These are phyloP conservation scores for Xanthia togata DNA, from an alignment of 2,888 invertebrate species.

Conservation along the genomic window DNA sequence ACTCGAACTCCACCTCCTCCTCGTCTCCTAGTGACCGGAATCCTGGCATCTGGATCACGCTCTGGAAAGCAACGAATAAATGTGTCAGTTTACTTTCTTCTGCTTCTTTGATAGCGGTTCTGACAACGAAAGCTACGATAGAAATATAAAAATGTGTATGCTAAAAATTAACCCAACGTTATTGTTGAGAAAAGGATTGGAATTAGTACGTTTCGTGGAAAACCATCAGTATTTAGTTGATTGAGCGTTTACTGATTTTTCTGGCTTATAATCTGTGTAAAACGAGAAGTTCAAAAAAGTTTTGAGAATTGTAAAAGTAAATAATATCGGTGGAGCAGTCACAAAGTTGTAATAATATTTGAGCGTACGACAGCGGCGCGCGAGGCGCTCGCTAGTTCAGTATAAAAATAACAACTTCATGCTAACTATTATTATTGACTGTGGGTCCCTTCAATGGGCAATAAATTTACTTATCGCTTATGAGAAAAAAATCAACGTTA, in stretches of 20 bases:
- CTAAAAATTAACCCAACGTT: neutral
- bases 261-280: conserved; percentile 1
- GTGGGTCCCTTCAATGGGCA: conserved; percentile 67
- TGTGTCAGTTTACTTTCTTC: neutral
- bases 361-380: conserved; percentile 26
- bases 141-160: too few relatives aligned
- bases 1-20: conserved; percentile 97
- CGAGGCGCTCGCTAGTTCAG: conserved; percentile 44
- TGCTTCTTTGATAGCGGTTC: neutral
- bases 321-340: conserved; percentile 32
- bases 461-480: conserved; percentile 74
- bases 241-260: neutral
- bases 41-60: conserved; percentile 97
- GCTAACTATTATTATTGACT: conserved; percentile 70
- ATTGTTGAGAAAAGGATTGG: neutral
- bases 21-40: conserved; percentile 97
- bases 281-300: conserved; percentile 3
- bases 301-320: conserved; percentile 26
- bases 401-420: conserved; percentile 58
- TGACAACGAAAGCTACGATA: neutral
- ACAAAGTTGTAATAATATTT: conserved; percentile 46
- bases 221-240: neutral
- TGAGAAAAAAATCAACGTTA: conserved; percentile 81
- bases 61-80: conserved; percentile 90
- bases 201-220: neutral